A percentile compares a stretch with the other conserved stretches of the same genome.
phyloP scores from a whole-genome alignment of 2,113 vertebrate species.

The Sprattus sprattus region DNA sequence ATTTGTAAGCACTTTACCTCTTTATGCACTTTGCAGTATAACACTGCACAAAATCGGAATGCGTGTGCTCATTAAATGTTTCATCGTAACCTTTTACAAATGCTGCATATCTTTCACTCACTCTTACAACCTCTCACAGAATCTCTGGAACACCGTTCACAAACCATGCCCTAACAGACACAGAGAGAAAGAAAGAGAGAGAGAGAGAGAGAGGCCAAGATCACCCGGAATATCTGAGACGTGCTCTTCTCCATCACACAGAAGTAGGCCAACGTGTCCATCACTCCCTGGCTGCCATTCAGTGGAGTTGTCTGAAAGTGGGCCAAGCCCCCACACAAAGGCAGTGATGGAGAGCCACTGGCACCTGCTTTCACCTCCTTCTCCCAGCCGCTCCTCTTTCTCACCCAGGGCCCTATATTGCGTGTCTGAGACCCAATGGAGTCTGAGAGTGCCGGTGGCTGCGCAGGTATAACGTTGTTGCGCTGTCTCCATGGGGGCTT shows the following conservation, averaged over 20 bases:
- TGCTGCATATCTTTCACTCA: neutral
- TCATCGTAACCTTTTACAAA: neutral
- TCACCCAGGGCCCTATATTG: neutral
- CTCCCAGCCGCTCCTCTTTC: neutral
- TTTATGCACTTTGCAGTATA: neutral
- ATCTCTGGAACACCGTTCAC: neutral
- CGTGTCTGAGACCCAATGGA: neutral
- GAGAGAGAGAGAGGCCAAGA: neutral
- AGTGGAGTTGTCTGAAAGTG: neutral
- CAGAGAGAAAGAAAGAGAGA: neutral
- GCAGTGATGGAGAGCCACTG: neutral
- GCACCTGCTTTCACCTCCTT: neutral
- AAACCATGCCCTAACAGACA: neutral
- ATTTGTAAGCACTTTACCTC: neutral
- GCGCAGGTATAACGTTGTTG: neutral
- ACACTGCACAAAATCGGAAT: neutral
- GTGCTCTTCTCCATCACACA: neutral
- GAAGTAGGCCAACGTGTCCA: neutral
- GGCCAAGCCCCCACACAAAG: neutral
- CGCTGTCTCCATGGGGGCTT: neutral
- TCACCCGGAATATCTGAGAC: neutral
- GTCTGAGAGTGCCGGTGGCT: neutral
- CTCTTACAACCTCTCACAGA: neutral
- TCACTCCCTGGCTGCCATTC: slow-evolving; percentile 3
- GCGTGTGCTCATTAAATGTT: neutral